Evolutionary conservation across 2,113 vertebrate species (phyloP), one percentile per base, ranked within the genome.

Genomic region (Hiodon alosoides): DNA sequence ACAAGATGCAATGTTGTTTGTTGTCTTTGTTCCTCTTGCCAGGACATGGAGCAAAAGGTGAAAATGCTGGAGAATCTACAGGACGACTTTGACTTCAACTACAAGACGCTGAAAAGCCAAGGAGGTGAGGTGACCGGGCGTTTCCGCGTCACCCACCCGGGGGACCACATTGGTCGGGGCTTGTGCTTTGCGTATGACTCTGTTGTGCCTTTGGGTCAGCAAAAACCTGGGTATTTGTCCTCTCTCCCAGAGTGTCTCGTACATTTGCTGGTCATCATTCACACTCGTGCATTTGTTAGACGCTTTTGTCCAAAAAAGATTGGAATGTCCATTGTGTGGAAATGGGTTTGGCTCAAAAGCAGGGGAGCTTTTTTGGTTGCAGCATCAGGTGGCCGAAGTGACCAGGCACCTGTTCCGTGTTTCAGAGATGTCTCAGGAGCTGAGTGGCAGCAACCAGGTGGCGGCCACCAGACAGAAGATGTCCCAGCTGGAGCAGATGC

Each of bases 21-120:
- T 31, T 72, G 5, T 54, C 5, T 71, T 0, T 57, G 0, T 65
- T 54, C 52, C 67, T 50, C 53, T 70, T n/a, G 77, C 78, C 83
- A 99, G 97, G 97, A 99, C 81, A 93, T 99, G 89, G 97, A 99
- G 83, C 97, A 99, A 84, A 99, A 98, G 82, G 98, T 99, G 95
- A 99, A 99, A 88, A 96, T 98, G 89, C 93, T 99, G 47, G 97
- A 99, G 84, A 98, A 99, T 81, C 89, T 99, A 62, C 97, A 99
- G 82, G 96, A 99, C 80, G 97, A 99, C 82, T 99, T 99, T 85
- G 97, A 99, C 85, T 99, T 99, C 88, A 99, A 99, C 88, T 99
- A 99, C 86, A 99, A 99, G 88, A 99, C 97, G 54, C 86, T 99
- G 82, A 99, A 99, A 89, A 99, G 97, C 87, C 96, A 98, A 92